Evolutionary conservation across 2,113 vertebrate species (phyloP), one percentile per base, ranked within the genome.

Genomic region (Zeus faber): DNA sequence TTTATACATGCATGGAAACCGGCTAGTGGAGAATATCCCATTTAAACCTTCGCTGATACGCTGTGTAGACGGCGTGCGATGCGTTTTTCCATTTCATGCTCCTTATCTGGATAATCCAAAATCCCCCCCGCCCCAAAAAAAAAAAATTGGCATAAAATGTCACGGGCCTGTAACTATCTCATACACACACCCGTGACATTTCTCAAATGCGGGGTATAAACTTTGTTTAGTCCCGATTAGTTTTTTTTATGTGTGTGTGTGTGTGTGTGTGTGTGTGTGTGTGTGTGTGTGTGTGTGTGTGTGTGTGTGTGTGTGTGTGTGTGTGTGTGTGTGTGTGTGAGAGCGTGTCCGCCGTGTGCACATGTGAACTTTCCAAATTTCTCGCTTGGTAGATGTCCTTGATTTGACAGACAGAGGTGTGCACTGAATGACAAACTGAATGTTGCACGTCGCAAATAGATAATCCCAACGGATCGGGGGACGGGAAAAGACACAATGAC

Each of bases 61-160:
- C 54, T 66, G 62, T 63, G 50, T 45, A 72, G 69, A 71, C 65
- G 70, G 58, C 68, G 64, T 72, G 61, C 43, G 68, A 44, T 13
- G 40, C 58, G 24, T 67, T 40, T 18, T 23, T 37, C 45, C 58
- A 74, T 74, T 56, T 74, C 50, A 44, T 40, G 35, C 45, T 58
- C 54, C 62, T 82, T 80, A 77, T 77, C 81, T 49, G 70, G 41
- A 73, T 78, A 73, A 74, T 71, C 72, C 57, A 27, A 68, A 69
- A 68, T 74, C 66, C 43, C 61, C n/a, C n/a, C n/a, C n/a, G n/a
- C n/a, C n/a, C n/a, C n/a, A n/a, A n/a, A n/a, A n/a, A 9, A 9
- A 29, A n/a, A 65, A 76, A 74, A 67, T 41, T 41, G 63, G 55
- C 72, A 72, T 81, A 49, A 78, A 86, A 85, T 84, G 83, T 72